These are phyloP conservation scores for Pseudotriccus pelzelni DNA, from an alignment of 2,797 vertebrate species.

Conservation along the genomic window DNA sequence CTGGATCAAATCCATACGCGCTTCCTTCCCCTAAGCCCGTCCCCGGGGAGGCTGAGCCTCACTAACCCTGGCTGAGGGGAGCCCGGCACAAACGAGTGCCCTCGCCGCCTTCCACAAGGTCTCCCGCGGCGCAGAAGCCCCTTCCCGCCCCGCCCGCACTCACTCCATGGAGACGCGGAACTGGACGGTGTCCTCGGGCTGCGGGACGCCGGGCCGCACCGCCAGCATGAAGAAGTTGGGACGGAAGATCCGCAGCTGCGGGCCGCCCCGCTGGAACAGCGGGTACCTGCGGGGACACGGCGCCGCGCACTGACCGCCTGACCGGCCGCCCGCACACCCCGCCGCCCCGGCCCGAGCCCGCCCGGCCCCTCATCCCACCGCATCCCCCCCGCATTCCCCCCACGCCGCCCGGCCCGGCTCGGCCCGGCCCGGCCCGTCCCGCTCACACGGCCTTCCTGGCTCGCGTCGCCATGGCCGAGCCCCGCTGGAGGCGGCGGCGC, in stretches of 20 bases:
- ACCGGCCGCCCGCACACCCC: not conserved
- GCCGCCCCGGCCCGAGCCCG: too few relatives aligned
- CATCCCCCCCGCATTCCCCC: not conserved
- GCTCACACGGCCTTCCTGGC: not conserved
- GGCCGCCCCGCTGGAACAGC: constrained; percentile 90
- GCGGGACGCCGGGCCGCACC: constrained; percentile 89
- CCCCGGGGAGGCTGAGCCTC: not conserved
- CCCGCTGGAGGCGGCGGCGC: not conserved
- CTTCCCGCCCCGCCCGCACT: constrained; percentile 67
- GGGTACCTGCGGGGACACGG: constrained; percentile 80
- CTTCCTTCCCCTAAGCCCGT: not conserved
- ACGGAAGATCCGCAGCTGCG: constrained; percentile 92
- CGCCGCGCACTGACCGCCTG: not conserved
- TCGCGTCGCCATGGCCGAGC: not conserved
- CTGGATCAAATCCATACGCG: not conserved
- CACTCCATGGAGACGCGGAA: constrained; percentile 95
- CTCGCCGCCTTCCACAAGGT: not conserved
- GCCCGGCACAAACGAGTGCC: fast-evolving
- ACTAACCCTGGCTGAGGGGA: fast-evolving
- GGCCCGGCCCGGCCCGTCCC: not conserved
- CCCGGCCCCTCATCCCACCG: not conserved
- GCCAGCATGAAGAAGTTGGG: constrained; percentile 89
- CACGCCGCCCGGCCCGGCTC: too few relatives aligned
- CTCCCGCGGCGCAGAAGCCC: fast-evolving
- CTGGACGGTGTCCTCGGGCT: constrained; percentile 90